A percentile compares a stretch with the other conserved stretches of the same genome.
Evolutionary conservation across 2,113 vertebrate species (phyloP).

Genomic region (Centropus bengalensis): DNA sequence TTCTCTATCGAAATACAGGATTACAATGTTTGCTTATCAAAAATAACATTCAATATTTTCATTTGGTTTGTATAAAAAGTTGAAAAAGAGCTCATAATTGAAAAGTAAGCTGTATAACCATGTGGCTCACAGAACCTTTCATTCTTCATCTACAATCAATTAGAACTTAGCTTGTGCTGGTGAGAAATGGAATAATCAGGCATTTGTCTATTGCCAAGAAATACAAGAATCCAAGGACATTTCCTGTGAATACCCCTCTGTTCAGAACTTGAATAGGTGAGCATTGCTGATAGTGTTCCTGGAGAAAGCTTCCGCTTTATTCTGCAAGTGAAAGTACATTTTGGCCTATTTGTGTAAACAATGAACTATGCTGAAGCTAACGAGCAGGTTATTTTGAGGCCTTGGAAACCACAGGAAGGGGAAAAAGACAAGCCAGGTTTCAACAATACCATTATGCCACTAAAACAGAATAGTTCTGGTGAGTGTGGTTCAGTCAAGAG

Average conservation of each 20-base stretch:
- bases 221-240: conserved; percentile 44
- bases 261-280: conserved; percentile 74
- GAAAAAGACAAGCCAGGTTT: conserved; percentile 50
- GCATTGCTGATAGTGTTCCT: conserved; percentile 53
- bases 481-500: conserved; percentile 29
- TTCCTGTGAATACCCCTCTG: conserved; percentile 56
- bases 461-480: conserved; percentile 58
- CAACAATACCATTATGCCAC: conserved; percentile 36
- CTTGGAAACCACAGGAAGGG: conserved; percentile 57
- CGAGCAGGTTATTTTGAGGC: conserved; percentile 72
- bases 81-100: neutral
- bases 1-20: neutral
- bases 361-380: conserved; percentile 71
- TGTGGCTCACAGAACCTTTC: neutral
- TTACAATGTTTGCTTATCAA: neutral
- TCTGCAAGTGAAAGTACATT: conserved; percentile 64
- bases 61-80: neutral
- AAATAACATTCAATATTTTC: neutral
- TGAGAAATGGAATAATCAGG: conserved; percentile 40
- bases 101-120: neutral
- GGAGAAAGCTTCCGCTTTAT: conserved; percentile 53
- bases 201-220: conserved; percentile 60
- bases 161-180: conserved; percentile 14
- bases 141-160: conserved; percentile 4
- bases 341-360: conserved; percentile 76